A percentile compares a stretch with the other conserved stretches of the same genome.
These are phyloP conservation scores for Porphyrio hochstetteri DNA, from an alignment of 2,113 vertebrate species.

Conservation along the genomic window DNA sequence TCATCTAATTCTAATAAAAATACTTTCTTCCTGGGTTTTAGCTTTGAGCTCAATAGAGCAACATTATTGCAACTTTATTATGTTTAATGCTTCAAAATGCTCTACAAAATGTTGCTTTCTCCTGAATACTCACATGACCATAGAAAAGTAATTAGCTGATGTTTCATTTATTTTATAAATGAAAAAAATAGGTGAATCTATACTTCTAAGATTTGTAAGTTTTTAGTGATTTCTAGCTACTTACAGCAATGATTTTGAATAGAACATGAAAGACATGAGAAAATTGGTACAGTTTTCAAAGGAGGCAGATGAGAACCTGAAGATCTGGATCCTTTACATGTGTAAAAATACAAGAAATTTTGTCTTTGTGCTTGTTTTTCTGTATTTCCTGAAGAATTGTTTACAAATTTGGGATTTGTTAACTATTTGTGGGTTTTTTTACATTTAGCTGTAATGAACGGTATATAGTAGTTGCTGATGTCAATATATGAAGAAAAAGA, in stretches of 20 bases:
- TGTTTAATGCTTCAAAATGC: neutral
- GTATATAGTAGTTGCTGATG: neutral
- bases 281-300: neutral
- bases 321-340: neutral
- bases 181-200: neutral
- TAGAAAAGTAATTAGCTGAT: neutral
- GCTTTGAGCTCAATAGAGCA: neutral
- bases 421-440: neutral
- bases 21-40: neutral
- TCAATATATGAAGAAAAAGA: neutral
- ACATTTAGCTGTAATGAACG: neutral
- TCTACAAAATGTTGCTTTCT: neutral
- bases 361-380: neutral
- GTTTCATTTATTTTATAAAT: neutral
- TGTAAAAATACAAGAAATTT: neutral
- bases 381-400: neutral
- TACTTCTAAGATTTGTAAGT: neutral
- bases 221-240: neutral
- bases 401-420: neutral
- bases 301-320: neutral
- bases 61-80: neutral
- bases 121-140: rapidly evolving
- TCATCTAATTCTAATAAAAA: neutral
- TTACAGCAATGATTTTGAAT: neutral
- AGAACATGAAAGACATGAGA: neutral